Base-by-base conservation (phyloP, 2,888 invertebrate genomes). In the Trachelus stipa region DNA sequence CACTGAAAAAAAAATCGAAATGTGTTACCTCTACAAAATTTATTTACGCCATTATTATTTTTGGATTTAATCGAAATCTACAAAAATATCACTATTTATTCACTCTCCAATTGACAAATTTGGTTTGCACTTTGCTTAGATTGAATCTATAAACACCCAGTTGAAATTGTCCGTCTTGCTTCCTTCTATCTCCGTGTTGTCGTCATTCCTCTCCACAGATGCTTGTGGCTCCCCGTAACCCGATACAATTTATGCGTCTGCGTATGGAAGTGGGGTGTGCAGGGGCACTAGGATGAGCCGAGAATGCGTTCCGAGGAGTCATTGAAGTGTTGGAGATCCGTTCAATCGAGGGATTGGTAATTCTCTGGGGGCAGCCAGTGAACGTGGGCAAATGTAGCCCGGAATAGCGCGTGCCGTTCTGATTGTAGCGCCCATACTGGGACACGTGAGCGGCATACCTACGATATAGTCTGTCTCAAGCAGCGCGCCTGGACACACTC, bases 381-480 rank as follows among this genome's bases (percentile, higher is more conserved):
- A 75, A 74, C 77, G 81, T 73, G 77, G 81, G 77, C 79, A 81
- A 78, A 78, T 77, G 79, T 71, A 79, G 80, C 73, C 82, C 81
- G 80, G 79, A 85, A 80, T 71, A 82, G 81, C 88, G 85, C 87
- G 87, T 87, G 87, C 87, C 87, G 83, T 84, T 84, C 83, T 83
- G 86, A 87, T 86, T 87, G 85, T 87, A 83, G 82, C 83, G 80
- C 83, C 87, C 84, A 84, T 86, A 82, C 86, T 82, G 81, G 84
- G 82, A 84, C 85, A 85, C 87, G 83, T 83, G 83, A 82, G 81
- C 81, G 81, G 84, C 88, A 88, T 88, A 85, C 87, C 87, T 85
- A 82, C 83, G 85, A 87, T 87, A 86, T 87, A 87, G 87, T 85
- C 84, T 85, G 84, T 85, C 84, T 85, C 84, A 80, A 84, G 83